phyloP scores from a whole-genome alignment of 2,797 vertebrate species.

The Esox masquinongy region DNA sequence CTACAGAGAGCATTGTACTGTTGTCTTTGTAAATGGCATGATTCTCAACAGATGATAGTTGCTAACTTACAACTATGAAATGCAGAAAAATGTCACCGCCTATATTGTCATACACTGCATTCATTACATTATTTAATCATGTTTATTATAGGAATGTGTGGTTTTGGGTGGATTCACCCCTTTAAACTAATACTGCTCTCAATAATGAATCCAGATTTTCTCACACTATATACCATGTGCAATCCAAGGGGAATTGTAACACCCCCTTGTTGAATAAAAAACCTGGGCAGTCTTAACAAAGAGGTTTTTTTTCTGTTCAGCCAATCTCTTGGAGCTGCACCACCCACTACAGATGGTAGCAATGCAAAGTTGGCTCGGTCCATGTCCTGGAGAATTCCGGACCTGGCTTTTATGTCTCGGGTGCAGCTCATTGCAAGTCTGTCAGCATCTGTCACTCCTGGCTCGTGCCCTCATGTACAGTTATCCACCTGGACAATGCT shows the following conservation, averaged over 20 bases:
- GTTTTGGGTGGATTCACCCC: too few relatives aligned
- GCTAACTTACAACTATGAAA: too few relatives aligned
- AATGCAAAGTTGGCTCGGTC: constrained; percentile 40
- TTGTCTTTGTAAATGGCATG: too few relatives aligned
- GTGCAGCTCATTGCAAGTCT: constrained; percentile 29
- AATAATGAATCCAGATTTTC: background rate
- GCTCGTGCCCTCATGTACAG: constrained; percentile 23
- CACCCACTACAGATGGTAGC: constrained; percentile 41
- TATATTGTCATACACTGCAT: too few relatives aligned
- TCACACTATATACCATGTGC: constrained; percentile 1
- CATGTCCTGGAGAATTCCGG: constrained; percentile 34
- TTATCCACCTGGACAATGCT: background rate
- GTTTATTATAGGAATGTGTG: too few relatives aligned
- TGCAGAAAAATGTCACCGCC: too few relatives aligned
- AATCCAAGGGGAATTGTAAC: constrained; percentile 40
- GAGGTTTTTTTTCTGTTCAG: constrained; percentile 12
- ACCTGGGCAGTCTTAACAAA: constrained; percentile 11
- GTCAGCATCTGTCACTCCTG: constrained; percentile 60
- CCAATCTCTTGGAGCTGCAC: constrained; percentile 29
- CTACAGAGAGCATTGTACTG: too few relatives aligned
- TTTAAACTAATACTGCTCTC: background rate
- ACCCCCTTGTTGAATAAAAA: constrained; percentile 9
- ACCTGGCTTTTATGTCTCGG: constrained; percentile 38
- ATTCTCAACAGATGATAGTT: too few relatives aligned
- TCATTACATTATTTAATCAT: too few relatives aligned